These are phyloP conservation scores for Ormia ochracea DNA, from an alignment of 2,888 invertebrate species.

Conservation along the genomic window DNA sequence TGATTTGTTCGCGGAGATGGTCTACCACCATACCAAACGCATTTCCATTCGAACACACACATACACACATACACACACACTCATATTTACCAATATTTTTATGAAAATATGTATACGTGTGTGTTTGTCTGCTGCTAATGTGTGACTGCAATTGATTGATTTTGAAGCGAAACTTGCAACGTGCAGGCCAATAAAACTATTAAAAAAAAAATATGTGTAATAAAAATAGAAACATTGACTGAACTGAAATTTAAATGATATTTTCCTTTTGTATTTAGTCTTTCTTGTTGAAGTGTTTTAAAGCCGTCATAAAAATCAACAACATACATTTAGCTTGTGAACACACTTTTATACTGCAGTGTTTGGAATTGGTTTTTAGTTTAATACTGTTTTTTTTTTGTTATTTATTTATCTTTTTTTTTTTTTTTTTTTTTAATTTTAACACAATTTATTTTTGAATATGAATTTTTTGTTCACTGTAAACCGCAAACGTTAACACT, in stretches of 20 bases:
- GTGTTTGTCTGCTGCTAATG: conserved; percentile 2
- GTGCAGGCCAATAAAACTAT: conserved; percentile 29
- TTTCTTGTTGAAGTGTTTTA: conserved; percentile 30
- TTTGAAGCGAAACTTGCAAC: conserved; percentile 33
- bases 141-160: conserved; percentile 55
- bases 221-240: too few relatives aligned
- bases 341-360: background rate
- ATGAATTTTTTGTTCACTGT: background rate
- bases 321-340: conserved; percentile 28
- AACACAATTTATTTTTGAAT: conserved; percentile 33
- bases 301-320: conserved; percentile 53
- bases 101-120: too few relatives aligned
- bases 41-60: too few relatives aligned
- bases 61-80: too few relatives aligned
- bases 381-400: too few relatives aligned
- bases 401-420: background rate
- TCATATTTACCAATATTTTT: too few relatives aligned
- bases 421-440: background rate
- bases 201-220: background rate
- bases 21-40: background rate
- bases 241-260: conserved; percentile 8
- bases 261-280: conserved; percentile 1
- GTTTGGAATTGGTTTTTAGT: too few relatives aligned
- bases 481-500: conserved; percentile 43
- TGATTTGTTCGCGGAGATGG: background rate